phyloP scores from a whole-genome alignment of 2,888 invertebrate species.

The Ditula angustiorana region DNA sequence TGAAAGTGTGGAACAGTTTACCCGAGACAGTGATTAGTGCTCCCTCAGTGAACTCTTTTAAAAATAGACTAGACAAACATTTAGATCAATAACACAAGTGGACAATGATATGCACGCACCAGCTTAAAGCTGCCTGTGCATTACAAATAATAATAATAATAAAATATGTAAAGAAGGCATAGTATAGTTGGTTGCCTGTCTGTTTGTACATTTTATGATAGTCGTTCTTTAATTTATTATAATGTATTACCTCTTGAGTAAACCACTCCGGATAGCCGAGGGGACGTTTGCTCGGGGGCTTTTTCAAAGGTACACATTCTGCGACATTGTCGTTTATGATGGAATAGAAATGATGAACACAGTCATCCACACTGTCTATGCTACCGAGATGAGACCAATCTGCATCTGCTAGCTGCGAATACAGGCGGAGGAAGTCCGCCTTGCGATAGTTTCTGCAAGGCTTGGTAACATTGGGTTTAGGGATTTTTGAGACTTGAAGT shows the following conservation, averaged over 20 bases:
- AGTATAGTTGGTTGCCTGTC: neutral
- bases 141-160: too few relatives aligned
- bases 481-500: too few relatives aligned
- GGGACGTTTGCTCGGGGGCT: neutral
- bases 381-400: neutral
- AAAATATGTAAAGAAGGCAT: neutral
- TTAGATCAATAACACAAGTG: too few relatives aligned
- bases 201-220: conserved; percentile 2
- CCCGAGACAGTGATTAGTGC: too few relatives aligned
- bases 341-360: neutral
- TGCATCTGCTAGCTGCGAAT: neutral
- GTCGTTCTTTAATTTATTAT: neutral
- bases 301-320: neutral
- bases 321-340: neutral
- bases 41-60: too few relatives aligned
- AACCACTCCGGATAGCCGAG: conserved; percentile 5
- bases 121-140: too few relatives aligned
- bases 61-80: too few relatives aligned
- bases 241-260: neutral
- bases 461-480: too few relatives aligned
- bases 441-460: conserved; percentile 2
- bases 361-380: neutral
- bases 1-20: too few relatives aligned
- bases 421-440: neutral
- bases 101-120: too few relatives aligned